These are phyloP conservation scores for Agriotes lineatus DNA, from an alignment of 2,888 invertebrate species.

Conservation along the genomic window DNA sequence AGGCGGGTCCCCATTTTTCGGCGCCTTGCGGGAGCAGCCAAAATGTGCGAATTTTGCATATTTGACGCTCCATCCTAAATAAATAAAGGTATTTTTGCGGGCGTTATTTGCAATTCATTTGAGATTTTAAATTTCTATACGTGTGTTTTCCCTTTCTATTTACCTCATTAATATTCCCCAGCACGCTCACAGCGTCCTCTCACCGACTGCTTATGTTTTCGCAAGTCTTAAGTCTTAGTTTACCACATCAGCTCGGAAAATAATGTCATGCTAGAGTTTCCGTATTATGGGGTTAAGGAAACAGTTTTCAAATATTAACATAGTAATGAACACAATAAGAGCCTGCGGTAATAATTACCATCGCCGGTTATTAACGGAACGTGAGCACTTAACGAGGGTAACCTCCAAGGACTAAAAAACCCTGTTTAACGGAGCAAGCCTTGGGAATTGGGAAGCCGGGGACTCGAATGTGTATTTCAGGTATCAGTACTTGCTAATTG, in stretches of 20 bases:
- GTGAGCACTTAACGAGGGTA: slow-evolving; percentile 5
- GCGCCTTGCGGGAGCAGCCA: neutral
- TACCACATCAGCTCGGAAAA: slow-evolving; percentile 27
- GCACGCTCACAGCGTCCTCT: slow-evolving; percentile 33
- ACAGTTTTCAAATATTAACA: slow-evolving; percentile 27
- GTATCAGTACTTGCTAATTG: too few relatives aligned
- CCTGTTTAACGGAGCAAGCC: neutral
- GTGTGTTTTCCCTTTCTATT: slow-evolving; percentile 39
- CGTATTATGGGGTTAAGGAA: slow-evolving; percentile 2
- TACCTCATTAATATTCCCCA: slow-evolving; percentile 41
- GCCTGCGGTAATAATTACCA: slow-evolving; percentile 6
- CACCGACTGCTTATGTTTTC: slow-evolving; percentile 31
- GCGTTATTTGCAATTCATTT: slow-evolving; percentile 39
- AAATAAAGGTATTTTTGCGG: slow-evolving; percentile 30
- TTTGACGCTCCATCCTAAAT: slow-evolving; percentile 31
- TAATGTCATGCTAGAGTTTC: slow-evolving; percentile 29
- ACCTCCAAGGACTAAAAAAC: slow-evolving; percentile 4
- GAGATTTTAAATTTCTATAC: slow-evolving; percentile 42
- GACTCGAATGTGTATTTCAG: too few relatives aligned
- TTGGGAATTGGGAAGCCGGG: neutral
- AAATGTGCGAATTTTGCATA: slow-evolving; percentile 28
- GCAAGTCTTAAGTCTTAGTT: slow-evolving; percentile 31
- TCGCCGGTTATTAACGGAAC: slow-evolving; percentile 7
- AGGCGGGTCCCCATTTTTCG: neutral
- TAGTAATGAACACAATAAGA: slow-evolving; percentile 18